phyloP scores from a whole-genome alignment of 2,113 vertebrate genomes.

The Gobius niger region DNA sequence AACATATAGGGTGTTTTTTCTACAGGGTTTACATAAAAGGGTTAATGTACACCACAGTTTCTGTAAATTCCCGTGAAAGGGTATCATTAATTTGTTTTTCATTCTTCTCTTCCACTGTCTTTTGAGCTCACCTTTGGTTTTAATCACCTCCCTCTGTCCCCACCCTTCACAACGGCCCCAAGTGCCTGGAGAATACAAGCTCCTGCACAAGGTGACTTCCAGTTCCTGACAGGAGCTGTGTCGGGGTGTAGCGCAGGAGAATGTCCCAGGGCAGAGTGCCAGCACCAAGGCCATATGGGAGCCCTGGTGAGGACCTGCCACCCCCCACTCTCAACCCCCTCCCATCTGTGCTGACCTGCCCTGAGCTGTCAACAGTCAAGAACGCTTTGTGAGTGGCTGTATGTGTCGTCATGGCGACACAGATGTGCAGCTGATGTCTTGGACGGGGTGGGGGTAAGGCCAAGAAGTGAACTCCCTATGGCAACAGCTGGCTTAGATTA shows the following conservation, averaged over 20 bases:
- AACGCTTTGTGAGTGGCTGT: conserved; percentile 17
- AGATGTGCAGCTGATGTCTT: conserved; percentile 70
- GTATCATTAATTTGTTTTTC: neutral
- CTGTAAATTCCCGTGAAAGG: too few species aligned
- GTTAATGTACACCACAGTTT: too few species aligned
- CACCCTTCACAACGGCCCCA: conserved; percentile 14
- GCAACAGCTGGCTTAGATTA: conserved; percentile 59
- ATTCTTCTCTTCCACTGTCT: conserved; percentile 8
- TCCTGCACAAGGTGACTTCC: conserved; percentile 67
- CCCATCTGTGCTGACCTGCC: conserved; percentile 74
- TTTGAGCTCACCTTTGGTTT: conserved; percentile 21
- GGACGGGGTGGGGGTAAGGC: conserved; percentile 31
- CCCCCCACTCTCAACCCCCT: conserved; percentile 43
- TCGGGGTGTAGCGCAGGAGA: conserved; percentile 47
- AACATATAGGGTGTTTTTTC: too few species aligned
- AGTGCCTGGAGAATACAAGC: conserved; percentile 47
- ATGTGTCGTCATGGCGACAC: conserved; percentile 42
- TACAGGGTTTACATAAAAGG: too few species aligned
- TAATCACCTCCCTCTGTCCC: neutral
- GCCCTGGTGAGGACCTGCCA: conserved; percentile 62
- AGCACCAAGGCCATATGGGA: conserved; percentile 71
- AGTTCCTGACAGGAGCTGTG: conserved; percentile 65
- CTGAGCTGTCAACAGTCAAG: conserved; percentile 66
- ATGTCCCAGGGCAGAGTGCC: conserved; percentile 64
- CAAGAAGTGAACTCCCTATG: conserved; percentile 70